Evolutionary conservation across 2,888 invertebrate species (phyloP), one percentile per base, ranked within the genome.

Genomic region (Philopedon plagiatum): DNA sequence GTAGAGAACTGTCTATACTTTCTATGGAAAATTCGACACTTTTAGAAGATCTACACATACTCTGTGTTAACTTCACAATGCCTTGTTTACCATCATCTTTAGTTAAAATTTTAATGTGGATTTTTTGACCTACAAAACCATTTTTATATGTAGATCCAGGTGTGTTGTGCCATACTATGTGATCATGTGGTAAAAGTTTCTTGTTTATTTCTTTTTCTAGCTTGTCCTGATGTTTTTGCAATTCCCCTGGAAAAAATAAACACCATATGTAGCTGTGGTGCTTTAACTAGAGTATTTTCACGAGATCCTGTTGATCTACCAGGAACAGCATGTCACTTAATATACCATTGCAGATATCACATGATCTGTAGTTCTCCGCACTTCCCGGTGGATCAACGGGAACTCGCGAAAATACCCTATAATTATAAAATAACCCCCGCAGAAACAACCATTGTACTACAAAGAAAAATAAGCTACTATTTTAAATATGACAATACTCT

Each of bases 31-130:
- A 74, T 49, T 79, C 87, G 78, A 89, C 87, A 64, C 87, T 86
- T 76, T 79, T 39, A 19, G 32, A 69, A 80, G 76, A 77, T 76
- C 77, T 67, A 68, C 86, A 86, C 76, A 89, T 84, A 13, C 85
- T 78, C 81, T 85, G 86, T 75, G 89, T 86, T 74, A 88, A 84
- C 76, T 87, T 83, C 34, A 87, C 87, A 78, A 90, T 85, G 77
- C 83, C 86, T 26, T 84, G 80, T 78, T 86, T 85, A 1, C 91
- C 90, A 84, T 89, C 89, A 41, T 82, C 78, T 67, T 81, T 80
- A 18, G 88, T 87, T 75, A 91, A 85, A 75, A 91, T 86, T 81
- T 90, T 90, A 56, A 92, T 84, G 77, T 86, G 86, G 39, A 90
- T 87, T 80, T 88, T 91, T 76, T 87, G 86, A 4, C 88, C 87